Evolutionary conservation across 2,113 vertebrate species (phyloP).

Genomic region (Opisthocomus hoazin): DNA sequence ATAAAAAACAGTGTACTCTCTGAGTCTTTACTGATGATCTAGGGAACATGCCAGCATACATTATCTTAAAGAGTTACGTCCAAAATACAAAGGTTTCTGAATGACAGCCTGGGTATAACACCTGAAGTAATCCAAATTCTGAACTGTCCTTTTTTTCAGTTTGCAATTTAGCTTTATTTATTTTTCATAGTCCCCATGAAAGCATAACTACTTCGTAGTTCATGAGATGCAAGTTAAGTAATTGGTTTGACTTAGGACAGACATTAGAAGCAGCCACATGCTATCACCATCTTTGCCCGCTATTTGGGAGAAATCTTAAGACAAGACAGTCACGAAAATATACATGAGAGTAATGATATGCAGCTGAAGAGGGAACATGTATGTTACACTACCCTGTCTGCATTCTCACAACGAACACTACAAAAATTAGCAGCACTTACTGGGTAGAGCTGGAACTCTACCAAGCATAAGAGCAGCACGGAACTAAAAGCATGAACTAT

Average conservation of each 20-base stretch:
- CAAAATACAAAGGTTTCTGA: not conserved
- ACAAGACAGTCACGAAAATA: not conserved
- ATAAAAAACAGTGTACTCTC: not conserved
- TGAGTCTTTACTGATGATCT: not conserved
- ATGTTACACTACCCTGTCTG: not conserved
- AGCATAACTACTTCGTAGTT: not conserved
- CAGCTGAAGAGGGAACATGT: not conserved
- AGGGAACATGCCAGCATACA: not conserved
- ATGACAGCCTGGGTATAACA: not conserved
- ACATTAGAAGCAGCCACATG: not conserved
- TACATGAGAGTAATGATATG: not conserved
- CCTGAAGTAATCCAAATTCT: not conserved
- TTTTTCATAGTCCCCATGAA: not conserved
- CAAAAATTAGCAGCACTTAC: not conserved
- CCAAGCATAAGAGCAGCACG: not conserved
- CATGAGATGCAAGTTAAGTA: not conserved
- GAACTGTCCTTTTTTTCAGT: not conserved
- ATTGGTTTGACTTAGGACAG: constrained; percentile 11
- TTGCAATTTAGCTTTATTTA: not conserved
- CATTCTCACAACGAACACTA: not conserved
- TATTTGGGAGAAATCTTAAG: not conserved
- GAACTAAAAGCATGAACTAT: not conserved
- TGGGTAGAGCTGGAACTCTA: not conserved
- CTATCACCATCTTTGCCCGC: not conserved
- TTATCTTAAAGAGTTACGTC: not conserved